Percentiles rank a stretch among this genome's conserved stretches.
Conservation (phyloP, 92 coral and sea anemone species). For the Zoanthus solanderi region DNA sequence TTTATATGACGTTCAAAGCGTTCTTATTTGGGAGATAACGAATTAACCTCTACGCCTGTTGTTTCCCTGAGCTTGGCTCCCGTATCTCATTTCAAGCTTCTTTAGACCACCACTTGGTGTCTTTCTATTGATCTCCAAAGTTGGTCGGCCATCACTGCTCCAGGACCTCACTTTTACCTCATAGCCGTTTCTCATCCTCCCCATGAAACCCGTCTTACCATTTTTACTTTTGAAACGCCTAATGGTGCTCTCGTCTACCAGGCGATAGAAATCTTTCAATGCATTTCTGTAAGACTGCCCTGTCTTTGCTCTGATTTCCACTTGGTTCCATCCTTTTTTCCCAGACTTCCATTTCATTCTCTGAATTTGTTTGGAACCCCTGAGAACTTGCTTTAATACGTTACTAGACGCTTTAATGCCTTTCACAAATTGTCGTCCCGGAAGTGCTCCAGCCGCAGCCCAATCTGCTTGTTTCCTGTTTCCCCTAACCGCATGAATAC, state of each 20-base stretch:
- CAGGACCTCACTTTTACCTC: not conserved
- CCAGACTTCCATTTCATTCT: not conserved
- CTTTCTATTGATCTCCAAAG: conserved; percentile 35
- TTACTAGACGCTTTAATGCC: conserved; percentile 13
- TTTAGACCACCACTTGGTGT: conserved; percentile 33
- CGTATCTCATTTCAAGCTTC: conserved; percentile 45
- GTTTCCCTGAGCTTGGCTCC: not conserved
- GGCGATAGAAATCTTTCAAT: conserved; percentile 17
- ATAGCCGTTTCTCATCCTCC: conserved; percentile 30
- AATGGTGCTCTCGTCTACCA: conserved; percentile 19
- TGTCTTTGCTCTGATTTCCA: conserved; percentile 26
- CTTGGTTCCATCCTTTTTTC: conserved; percentile 1
- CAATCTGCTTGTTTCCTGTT: conserved; percentile 41
- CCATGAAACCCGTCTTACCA: not conserved
- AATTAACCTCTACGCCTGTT: conserved; percentile 33
- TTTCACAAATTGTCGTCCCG: conserved; percentile 27
- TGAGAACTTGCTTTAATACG: conserved; percentile 22
- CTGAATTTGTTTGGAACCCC: conserved; percentile 17
- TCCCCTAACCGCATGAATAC: conserved; percentile 32
- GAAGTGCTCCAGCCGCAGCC: conserved; percentile 31
- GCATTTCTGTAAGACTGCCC: conserved; percentile 18
- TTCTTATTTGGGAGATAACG: too few relatives aligned
- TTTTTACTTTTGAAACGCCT: not conserved
- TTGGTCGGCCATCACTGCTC: not conserved
- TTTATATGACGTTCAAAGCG: too few relatives aligned